Evolutionary conservation across 2,797 vertebrate genomes (phyloP).

Genomic region (Sebastiscus tertius): DNA sequence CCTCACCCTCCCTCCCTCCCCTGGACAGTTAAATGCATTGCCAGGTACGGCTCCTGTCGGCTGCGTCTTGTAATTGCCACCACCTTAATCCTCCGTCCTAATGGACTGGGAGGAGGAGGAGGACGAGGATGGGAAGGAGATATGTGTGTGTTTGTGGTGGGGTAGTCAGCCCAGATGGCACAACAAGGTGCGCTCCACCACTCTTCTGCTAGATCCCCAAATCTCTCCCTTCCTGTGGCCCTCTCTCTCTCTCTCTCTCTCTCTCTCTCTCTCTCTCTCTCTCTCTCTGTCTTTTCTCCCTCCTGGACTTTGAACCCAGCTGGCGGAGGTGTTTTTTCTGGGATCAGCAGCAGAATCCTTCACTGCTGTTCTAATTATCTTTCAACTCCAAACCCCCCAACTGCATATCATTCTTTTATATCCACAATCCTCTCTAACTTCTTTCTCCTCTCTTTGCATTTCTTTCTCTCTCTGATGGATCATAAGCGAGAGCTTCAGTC

Average conservation of each 20-base stretch:
- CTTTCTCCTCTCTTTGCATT: conserved; percentile 7
- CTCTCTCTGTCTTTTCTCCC: conserved; percentile 53
- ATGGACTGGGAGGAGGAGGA: conserved; percentile 72
- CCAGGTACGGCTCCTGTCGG: conserved; percentile 74
- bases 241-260: conserved; percentile 42
- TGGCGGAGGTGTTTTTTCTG: conserved; percentile 77
- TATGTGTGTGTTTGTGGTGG: conserved; percentile 49
- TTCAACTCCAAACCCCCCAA: conserved; percentile 69
- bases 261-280: conserved; percentile 33
- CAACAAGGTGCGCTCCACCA: conserved; percentile 79
- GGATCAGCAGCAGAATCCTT: conserved; percentile 79
- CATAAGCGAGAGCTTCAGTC: conserved; percentile 53
- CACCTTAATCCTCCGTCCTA: conserved; percentile 80
- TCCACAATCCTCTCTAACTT: conserved; percentile 52
- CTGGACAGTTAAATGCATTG: conserved; percentile 77
- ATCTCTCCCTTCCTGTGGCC: conserved; percentile 62
- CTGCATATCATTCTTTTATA: conserved; percentile 65
- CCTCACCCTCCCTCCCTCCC: conserved; percentile 17
- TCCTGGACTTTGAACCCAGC: conserved; percentile 82
- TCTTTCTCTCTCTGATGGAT: conserved; percentile 48
- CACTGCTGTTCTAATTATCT: conserved; percentile 78
- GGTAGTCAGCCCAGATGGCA: conserved; percentile 81
- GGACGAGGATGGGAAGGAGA: conserved; percentile 19
- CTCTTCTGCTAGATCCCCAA: conserved; percentile 73
- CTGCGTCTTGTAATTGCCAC: conserved; percentile 80